These are phyloP conservation scores for Myocastor coypus DNA, from an alignment of 2,113 vertebrate genomes.

Conservation along the genomic window DNA sequence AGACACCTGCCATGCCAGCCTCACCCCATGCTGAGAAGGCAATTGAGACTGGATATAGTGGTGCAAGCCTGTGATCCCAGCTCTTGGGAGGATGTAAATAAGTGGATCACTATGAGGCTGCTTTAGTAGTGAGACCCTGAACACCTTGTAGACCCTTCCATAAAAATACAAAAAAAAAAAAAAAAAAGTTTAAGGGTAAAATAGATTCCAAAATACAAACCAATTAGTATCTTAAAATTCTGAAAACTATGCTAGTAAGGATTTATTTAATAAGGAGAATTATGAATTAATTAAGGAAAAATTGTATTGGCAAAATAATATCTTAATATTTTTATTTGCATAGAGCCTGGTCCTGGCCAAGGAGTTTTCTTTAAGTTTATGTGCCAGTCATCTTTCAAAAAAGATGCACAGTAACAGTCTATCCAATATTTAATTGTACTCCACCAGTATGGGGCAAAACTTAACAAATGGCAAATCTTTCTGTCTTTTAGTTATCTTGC, in stretches of 20 bases:
- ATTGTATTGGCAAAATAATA: not conserved
- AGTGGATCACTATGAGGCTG: no score
- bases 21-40: no score
- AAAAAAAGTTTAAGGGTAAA: not conserved
- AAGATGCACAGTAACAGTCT: not conserved
- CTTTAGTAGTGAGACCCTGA: no score
- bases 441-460: not conserved
- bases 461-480: not conserved
- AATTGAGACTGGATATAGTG: no score
- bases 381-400: not conserved
- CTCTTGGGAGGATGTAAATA: no score
- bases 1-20: no score
- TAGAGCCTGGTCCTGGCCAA: not conserved
- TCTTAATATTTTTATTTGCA: constrained; percentile 9
- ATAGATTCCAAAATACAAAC: not conserved
- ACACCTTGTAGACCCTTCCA: no score
- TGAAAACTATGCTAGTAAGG: not conserved
- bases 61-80: no score
- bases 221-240: not conserved
- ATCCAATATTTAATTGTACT: not conserved
- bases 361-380: constrained; percentile 3
- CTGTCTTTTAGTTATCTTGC: not conserved
- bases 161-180: no score
- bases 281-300: not conserved
- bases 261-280: not conserved